phyloP scores from a whole-genome alignment of 2,797 vertebrate species.

The Sebastiscus albofasciatus region DNA sequence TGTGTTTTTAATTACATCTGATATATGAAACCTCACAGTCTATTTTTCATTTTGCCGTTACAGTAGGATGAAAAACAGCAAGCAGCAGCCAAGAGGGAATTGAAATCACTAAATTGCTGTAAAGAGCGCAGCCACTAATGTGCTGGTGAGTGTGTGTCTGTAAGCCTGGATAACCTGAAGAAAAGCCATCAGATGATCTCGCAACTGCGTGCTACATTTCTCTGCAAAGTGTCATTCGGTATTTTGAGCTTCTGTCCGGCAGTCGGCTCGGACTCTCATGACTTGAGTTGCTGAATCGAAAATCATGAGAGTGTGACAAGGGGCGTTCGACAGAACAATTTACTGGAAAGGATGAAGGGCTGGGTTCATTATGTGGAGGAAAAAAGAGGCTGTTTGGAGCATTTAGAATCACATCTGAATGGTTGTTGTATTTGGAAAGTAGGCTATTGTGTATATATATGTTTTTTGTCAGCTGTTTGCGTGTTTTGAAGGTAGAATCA shows the following conservation, averaged over 20 bases:
- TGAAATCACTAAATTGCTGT: constrained; percentile 39
- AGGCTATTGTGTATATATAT: background rate
- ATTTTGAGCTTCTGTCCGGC: constrained; percentile 71
- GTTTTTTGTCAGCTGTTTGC: background rate
- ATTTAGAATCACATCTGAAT: constrained; percentile 3
- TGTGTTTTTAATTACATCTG: constrained; percentile 13
- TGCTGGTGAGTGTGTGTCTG: constrained; percentile 30
- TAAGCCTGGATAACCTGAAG: constrained; percentile 47
- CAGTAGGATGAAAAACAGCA: background rate
- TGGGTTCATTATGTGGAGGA: background rate
- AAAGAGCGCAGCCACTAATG: constrained; percentile 24
- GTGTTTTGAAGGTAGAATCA: constrained; percentile 1
- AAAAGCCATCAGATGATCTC: constrained; percentile 67
- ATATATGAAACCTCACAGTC: constrained; percentile 16
- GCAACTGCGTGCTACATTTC: constrained; percentile 74
- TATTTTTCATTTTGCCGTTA: constrained; percentile 24
- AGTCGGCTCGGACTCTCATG: constrained; percentile 48
- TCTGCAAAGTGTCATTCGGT: constrained; percentile 68
- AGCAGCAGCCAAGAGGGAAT: constrained; percentile 1
- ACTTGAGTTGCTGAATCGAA: constrained; percentile 61
- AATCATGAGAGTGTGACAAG: constrained; percentile 42
- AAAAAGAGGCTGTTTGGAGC: background rate
- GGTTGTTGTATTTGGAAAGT: background rate
- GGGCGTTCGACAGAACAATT: constrained; percentile 24
- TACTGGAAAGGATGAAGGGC: constrained; percentile 34